A percentile compares a stretch with the other conserved stretches of the same genome.
Conservation (phyloP, 2,888 invertebrate genomes). For the Trypoxylon attenuatum region DNA sequence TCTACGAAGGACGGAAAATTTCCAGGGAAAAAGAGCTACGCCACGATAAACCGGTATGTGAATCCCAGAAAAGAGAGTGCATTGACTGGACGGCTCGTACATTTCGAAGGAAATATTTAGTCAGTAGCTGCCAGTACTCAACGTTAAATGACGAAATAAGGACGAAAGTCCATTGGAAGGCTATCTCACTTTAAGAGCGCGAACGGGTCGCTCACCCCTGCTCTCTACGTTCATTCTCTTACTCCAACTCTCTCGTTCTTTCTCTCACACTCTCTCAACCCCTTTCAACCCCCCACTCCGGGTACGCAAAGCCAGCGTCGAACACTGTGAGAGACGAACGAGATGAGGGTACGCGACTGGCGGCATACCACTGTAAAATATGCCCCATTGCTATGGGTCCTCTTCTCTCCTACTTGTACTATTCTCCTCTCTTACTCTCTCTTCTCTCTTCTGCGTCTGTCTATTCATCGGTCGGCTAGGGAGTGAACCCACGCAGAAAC, state of each 20-base stretch:
- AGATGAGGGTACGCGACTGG: constrained; percentile 38
- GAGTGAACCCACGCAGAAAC: neutral
- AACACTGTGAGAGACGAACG: constrained; percentile 35
- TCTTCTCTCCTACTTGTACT: constrained; percentile 32
- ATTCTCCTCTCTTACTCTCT: neutral
- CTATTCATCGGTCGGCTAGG: neutral
- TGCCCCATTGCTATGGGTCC: too few species aligned
- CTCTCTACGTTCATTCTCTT: neutral
- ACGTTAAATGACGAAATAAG: constrained; percentile 45
- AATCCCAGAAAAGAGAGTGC: constrained; percentile 1
- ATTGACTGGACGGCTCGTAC: constrained; percentile 18
- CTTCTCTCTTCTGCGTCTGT: neutral
- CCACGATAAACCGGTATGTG: neutral
- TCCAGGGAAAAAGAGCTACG: neutral
- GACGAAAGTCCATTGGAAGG: constrained; percentile 44
- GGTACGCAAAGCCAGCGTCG: constrained; percentile 15
- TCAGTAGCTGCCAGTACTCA: constrained; percentile 8
- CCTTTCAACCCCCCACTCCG: constrained; percentile 19
- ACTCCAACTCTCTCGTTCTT: neutral
- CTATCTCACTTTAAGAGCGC: constrained; percentile 43
- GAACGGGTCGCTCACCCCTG: constrained; percentile 33
- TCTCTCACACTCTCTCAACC: neutral
- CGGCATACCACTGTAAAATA: constrained; percentile 41
- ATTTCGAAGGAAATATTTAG: constrained; percentile 36
- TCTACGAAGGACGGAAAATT: neutral